Evolutionary conservation across 2,797 vertebrate species (phyloP), one percentile per base, ranked within the genome.

Genomic region (Euphonia xanthogaster): DNA sequence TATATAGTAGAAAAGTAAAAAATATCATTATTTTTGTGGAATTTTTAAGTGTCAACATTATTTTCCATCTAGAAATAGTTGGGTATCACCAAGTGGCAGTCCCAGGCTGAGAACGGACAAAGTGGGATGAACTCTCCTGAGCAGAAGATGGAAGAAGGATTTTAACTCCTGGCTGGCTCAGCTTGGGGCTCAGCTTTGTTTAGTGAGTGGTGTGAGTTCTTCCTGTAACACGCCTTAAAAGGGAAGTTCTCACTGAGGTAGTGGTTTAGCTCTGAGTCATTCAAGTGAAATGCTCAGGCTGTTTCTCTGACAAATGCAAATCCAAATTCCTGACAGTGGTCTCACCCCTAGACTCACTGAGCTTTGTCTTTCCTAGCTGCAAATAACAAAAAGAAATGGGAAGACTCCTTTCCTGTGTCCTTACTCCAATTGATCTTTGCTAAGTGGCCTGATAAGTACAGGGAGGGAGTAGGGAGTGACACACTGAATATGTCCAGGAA

Each of bases 201-300:
- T 44, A 67, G 86, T 15, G 67, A 82, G 62, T 20, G 47, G 14
- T 79, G 79, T 12, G 84, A 88, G 80, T 16, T 60, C 86, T 96
- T 97, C 96, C 96, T 97, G 93, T 68, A 94, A 94, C 92, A 92
- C 37, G 92, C 96, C 95, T 96, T 94, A 96, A 96, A 96, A 94
- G 92, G 94, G 93, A 96, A 95, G 90, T 87, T 94, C 60, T 65
- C n/a, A 66, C 4, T 25, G 90, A 87, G 91, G 96, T 92, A 67
- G 90, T 31, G 67, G 87, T 95, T 97, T 90, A 90, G 94, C 81
- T 86, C 78, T 98, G 97, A 98, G 94, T 98, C 98, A 98, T 79
- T 19, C 25, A 0, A 97, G 91, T 74, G 85, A 97, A 97, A 97
- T 66, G 94, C 70, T 88, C 76, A 62, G 63, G 39, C 81, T 75